Percentiles rank a stretch among this genome's conserved stretches.
phyloP scores from a whole-genome alignment of 2,888 invertebrate genomes.

The Protula sp. region DNA sequence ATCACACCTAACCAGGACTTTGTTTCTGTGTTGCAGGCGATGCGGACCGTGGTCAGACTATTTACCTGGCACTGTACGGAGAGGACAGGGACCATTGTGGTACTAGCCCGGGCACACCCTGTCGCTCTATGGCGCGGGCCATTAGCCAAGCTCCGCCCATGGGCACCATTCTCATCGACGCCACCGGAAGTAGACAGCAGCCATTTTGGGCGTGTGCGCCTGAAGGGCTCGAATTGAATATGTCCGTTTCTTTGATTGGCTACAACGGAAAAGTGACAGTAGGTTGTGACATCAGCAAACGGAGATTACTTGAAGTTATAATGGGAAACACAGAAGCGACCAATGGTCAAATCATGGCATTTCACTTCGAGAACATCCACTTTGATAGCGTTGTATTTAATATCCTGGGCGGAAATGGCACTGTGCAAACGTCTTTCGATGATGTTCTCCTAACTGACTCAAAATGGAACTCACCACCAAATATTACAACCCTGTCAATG shows the following conservation, averaged over 20 bases:
- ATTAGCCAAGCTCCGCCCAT: not conserved
- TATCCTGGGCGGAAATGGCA: not conserved
- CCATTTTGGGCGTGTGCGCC: conserved; percentile 5
- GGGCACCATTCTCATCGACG: conserved; percentile 3
- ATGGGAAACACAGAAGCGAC: conserved; percentile 2
- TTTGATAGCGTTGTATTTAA: not conserved
- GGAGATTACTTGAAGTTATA: not conserved
- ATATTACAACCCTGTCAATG: not conserved
- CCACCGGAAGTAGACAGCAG: not conserved
- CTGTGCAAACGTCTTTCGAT: not conserved
- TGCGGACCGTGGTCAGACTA: not conserved
- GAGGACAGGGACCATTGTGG: conserved; percentile 14
- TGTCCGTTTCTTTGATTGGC: conserved; percentile 9
- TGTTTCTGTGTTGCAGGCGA: not conserved
- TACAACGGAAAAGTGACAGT: conserved; percentile 4
- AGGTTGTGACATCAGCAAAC: conserved; percentile 4
- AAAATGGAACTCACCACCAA: not conserved
- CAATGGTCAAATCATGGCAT: not conserved
- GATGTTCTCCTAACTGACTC: conserved; percentile 6
- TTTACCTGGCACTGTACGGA: conserved; percentile 12
- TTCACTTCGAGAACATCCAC: not conserved
- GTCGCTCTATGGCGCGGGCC: conserved; percentile 9
- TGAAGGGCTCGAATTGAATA: conserved; percentile 4
- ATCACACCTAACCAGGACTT: no score
- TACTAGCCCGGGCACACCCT: conserved; percentile 6